Conservation (phyloP, 2,113 vertebrate species). For the Tapirus terrestris region DNA sequence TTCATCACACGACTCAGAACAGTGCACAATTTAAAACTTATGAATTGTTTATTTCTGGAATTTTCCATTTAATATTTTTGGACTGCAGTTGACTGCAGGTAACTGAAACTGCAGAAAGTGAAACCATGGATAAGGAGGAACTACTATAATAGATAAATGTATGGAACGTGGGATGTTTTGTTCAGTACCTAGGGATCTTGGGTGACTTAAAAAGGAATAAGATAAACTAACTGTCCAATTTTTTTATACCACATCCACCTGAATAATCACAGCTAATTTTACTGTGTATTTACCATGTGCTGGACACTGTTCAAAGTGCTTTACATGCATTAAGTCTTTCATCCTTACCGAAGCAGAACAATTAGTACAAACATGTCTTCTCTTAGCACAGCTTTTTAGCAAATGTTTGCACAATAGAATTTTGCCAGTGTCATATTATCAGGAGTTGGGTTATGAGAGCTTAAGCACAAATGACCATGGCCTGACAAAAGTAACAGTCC, state of each 20-base stretch:
- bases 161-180: not conserved
- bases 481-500: not conserved
- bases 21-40: too few relatives aligned
- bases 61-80: too few relatives aligned
- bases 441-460: not conserved
- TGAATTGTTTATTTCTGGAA: too few relatives aligned
- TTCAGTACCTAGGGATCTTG: not conserved
- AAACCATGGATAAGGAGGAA: too few relatives aligned
- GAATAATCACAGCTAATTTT: slow-evolving; percentile 17
- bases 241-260: not conserved
- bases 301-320: not conserved
- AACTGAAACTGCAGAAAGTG: too few relatives aligned
- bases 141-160: not conserved
- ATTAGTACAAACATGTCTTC: slow-evolving; percentile 6
- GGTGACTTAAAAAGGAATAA: not conserved
- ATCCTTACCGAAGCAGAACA: slow-evolving; percentile 16
- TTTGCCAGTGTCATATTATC: slow-evolving; percentile 1
- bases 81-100: too few relatives aligned
- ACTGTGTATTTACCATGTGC: not conserved
- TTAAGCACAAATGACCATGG: not conserved
- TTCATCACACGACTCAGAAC: too few relatives aligned
- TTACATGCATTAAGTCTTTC: not conserved
- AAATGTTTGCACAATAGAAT: slow-evolving; percentile 16
- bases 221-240: not conserved
- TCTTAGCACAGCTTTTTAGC: slow-evolving; percentile 32